A percentile compares a stretch with the other conserved stretches of the same genome.
phyloP scores from a whole-genome alignment of 92 coral and sea anemone genomes.

The Umimayanthus kanabou region DNA sequence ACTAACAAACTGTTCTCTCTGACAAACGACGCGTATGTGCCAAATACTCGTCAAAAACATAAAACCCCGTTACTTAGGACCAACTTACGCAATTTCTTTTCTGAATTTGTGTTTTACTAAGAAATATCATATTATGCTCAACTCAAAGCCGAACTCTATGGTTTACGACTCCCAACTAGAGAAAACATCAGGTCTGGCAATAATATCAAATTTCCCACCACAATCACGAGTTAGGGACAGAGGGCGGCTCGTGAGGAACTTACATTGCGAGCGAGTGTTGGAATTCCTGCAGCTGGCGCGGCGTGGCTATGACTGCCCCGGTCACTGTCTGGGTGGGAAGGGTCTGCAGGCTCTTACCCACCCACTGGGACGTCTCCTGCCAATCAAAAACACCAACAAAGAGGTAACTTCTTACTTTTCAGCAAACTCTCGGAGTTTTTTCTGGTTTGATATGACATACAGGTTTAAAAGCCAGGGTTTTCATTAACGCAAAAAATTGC shows the following conservation, averaged over 20 bases:
- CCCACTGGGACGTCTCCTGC: conserved; percentile 84
- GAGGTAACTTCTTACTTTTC: no score
- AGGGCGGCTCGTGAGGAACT: conserved; percentile 10
- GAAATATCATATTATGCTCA: no score
- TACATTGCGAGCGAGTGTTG: conserved; percentile 81
- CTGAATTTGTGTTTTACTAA: no score
- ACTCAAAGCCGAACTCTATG: background rate
- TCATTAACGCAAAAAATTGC: no score
- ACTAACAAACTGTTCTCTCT: no score
- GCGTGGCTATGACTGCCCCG: conserved; percentile 88
- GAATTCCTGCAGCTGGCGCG: conserved; percentile 84
- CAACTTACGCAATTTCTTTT: no score
- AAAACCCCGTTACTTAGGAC: no score
- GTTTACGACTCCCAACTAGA: background rate
- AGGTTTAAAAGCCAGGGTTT: no score
- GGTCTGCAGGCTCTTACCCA: conserved; percentile 68
- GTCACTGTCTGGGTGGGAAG: conserved; percentile 88
- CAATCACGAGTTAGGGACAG: background rate
- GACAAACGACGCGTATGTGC: no score
- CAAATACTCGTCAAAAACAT: no score
- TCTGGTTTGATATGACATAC: background rate
- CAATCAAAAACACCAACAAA: conserved; percentile 5
- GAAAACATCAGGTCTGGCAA: background rate
- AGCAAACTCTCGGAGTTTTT: background rate
- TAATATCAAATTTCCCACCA: background rate